phyloP scores from a whole-genome alignment of 2,113 vertebrate genomes.

The Canis aureus region DNA sequence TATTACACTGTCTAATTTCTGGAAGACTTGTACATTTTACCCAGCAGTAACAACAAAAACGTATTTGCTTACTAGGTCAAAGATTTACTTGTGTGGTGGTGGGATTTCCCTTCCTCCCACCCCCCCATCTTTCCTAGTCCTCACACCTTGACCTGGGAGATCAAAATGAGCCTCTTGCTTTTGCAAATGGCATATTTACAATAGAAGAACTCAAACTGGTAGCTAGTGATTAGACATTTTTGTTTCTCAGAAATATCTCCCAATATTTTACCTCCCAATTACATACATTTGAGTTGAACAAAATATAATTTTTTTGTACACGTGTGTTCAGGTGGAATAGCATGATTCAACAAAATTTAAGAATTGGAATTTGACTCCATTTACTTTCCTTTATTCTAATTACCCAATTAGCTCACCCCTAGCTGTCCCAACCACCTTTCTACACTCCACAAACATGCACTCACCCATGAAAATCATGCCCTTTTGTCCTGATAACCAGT shows the following conservation, averaged over 20 bases:
- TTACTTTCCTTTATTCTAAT: slow-evolving; percentile 56
- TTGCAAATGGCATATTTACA: slow-evolving; percentile 5
- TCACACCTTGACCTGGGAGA: slow-evolving; percentile 47
- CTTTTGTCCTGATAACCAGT: slow-evolving; percentile 41
- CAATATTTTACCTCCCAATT: slow-evolving; percentile 43
- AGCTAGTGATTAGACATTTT: slow-evolving; percentile 46
- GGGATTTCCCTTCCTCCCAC: slow-evolving; percentile 26
- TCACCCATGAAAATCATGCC: background rate
- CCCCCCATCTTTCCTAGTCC: background rate
- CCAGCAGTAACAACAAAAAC: slow-evolving; percentile 66
- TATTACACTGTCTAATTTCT: slow-evolving; percentile 81
- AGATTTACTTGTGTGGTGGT: slow-evolving; percentile 68
- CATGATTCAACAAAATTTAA: slow-evolving; percentile 72
- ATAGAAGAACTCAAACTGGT: slow-evolving; percentile 34
- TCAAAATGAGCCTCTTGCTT: slow-evolving; percentile 61
- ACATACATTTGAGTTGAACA: slow-evolving; percentile 58
- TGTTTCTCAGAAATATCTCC: slow-evolving; percentile 32
- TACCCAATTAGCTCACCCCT: background rate
- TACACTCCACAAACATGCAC: background rate
- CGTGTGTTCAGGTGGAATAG: slow-evolving; percentile 32
- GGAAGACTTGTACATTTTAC: slow-evolving; percentile 71
- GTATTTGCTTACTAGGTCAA: slow-evolving; percentile 75
- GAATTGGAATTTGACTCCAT: slow-evolving; percentile 38
- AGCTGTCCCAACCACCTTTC: background rate
- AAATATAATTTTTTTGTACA: slow-evolving; percentile 37